phyloP scores from a whole-genome alignment of 2,888 invertebrate species.

The Platycheirus rosarum region DNA sequence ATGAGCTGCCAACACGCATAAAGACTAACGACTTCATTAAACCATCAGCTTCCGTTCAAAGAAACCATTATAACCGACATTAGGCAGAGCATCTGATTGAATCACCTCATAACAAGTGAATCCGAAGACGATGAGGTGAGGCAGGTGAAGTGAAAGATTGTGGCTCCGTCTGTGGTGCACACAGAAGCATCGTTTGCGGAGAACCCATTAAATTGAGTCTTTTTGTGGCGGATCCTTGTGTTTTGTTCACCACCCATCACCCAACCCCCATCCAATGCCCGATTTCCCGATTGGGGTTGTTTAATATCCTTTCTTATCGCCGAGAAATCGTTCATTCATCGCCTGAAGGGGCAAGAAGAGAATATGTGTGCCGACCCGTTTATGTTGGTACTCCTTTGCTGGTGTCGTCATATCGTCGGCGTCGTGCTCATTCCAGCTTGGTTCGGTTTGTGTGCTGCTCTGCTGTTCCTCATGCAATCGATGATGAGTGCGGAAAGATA shows the following conservation, averaged over 20 bases:
- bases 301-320: slow-evolving; percentile 74
- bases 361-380: slow-evolving; percentile 73
- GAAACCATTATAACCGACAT: slow-evolving; percentile 75
- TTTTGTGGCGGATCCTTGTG: slow-evolving; percentile 63
- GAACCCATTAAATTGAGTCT: slow-evolving; percentile 73
- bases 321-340: slow-evolving; percentile 73
- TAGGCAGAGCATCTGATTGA: slow-evolving; percentile 73
- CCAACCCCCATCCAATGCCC: background rate
- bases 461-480: slow-evolving; percentile 61
- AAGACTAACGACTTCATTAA: slow-evolving; percentile 75
- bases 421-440: slow-evolving; percentile 13
- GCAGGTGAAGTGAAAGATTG: slow-evolving; percentile 73
- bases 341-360: slow-evolving; percentile 71
- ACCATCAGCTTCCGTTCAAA: slow-evolving; percentile 75
- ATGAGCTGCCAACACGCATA: slow-evolving; percentile 74
- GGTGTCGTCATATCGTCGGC: slow-evolving; percentile 22
- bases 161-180: slow-evolving; percentile 67
- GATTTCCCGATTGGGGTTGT: slow-evolving; percentile 62
- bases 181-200: slow-evolving; percentile 67
- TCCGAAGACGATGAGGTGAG: slow-evolving; percentile 63
- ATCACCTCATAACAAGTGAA: slow-evolving; percentile 73
- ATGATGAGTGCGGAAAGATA: slow-evolving; percentile 74
- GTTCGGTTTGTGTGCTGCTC: slow-evolving; percentile 26
- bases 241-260: slow-evolving; percentile 38
- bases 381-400: slow-evolving; percentile 68